phyloP scores from a whole-genome alignment of 2,113 vertebrate species.

The Brachirus orientalis region DNA sequence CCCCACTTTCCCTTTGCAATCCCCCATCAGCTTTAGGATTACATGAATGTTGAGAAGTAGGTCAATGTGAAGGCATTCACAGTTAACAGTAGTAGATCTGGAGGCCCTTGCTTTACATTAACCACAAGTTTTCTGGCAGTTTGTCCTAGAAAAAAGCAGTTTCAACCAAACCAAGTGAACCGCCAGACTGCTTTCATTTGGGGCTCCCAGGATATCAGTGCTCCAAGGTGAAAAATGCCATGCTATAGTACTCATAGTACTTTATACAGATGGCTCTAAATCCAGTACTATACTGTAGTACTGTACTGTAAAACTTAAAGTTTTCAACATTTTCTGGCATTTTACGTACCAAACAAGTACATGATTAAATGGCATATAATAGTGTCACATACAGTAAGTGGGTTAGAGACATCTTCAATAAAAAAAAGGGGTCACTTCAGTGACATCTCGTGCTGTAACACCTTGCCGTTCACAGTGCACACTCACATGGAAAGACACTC shows the following conservation, averaged over 20 bases:
- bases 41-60: constrained; percentile 74
- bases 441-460: constrained; percentile 42
- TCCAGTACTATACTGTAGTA: too few relatives aligned
- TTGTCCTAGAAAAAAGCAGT: constrained; percentile 34
- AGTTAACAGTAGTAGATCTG: constrained; percentile 63
- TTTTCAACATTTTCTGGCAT: too few relatives aligned
- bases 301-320: too few relatives aligned
- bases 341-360: too few relatives aligned
- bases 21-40: constrained; percentile 49
- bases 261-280: too few relatives aligned
- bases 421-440: not conserved
- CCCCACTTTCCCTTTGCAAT: not conserved
- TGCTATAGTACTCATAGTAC: constrained; percentile 4
- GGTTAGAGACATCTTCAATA: not conserved
- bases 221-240: constrained; percentile 54
- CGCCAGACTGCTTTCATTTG: constrained; percentile 46
- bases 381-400: not conserved
- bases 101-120: constrained; percentile 55
- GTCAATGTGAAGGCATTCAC: constrained; percentile 58
- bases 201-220: constrained; percentile 64
- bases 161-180: constrained; percentile 42
- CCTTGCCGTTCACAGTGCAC: constrained; percentile 31
- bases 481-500: constrained; percentile 30
- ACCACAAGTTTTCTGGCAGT: constrained; percentile 64
- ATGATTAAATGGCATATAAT: too few relatives aligned